Conservation (phyloP, 2,113 vertebrate genomes). For the Oriolus oriolus region DNA sequence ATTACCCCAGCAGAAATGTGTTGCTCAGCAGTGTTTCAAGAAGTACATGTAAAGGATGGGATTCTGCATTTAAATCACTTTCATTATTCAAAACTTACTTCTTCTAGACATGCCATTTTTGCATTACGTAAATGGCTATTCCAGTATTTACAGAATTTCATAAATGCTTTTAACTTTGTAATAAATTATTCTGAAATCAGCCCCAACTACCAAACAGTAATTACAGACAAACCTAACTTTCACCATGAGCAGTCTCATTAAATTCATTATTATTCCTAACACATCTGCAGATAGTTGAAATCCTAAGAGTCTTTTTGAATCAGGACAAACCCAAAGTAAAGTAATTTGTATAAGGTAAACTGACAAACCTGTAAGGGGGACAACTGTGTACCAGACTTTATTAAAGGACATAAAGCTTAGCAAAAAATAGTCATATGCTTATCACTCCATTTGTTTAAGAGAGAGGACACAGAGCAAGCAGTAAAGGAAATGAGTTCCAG, state of each 20-base stretch:
- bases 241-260: background rate
- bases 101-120: background rate
- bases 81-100: background rate
- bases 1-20: background rate
- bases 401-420: background rate
- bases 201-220: background rate
- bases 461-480: background rate
- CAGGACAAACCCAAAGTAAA: background rate
- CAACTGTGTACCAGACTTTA: background rate
- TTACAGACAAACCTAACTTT: background rate
- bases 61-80: background rate
- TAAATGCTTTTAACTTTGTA: background rate
- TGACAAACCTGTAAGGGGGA: background rate
- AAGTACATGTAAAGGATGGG: background rate
- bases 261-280: background rate
- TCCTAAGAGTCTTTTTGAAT: background rate
- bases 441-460: background rate
- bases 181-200: background rate
- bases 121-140: background rate
- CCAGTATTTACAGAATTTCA: background rate
- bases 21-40: background rate
- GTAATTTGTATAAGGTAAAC: background rate
- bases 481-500: slow-evolving; percentile 11
- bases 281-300: background rate
- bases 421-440: background rate